Evolutionary conservation across 2,113 vertebrate species (phyloP).

Genomic region (Cygnus atratus): DNA sequence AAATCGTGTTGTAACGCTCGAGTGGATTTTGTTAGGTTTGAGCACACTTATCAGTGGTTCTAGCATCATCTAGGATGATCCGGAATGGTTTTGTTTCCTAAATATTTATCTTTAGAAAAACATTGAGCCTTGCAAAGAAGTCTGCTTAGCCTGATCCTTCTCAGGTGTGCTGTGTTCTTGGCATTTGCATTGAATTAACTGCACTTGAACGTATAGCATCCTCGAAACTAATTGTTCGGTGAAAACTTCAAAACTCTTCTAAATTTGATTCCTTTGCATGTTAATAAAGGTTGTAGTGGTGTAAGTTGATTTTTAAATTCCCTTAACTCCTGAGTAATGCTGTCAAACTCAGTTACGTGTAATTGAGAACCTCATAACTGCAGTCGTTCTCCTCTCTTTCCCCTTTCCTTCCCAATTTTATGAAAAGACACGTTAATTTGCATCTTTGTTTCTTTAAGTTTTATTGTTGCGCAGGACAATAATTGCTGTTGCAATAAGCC

Average conservation of each 20-base stretch:
- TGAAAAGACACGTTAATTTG: background rate
- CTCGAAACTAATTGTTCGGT: background rate
- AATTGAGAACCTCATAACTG: conserved; percentile 9
- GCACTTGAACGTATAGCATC: background rate
- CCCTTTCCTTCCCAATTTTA: background rate
- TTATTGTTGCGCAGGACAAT: background rate
- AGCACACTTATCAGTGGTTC: background rate
- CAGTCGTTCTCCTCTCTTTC: background rate
- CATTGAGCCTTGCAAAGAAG: background rate
- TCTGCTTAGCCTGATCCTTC: background rate
- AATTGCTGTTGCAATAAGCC: background rate
- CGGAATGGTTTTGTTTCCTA: background rate
- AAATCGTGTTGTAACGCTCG: background rate
- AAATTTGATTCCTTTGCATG: background rate
- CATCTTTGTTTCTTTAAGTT: background rate
- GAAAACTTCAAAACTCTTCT: background rate
- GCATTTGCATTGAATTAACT: background rate
- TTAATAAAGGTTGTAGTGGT: background rate
- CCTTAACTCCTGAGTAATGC: conserved; percentile 7
- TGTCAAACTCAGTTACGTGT: background rate
- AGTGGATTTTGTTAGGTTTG: background rate
- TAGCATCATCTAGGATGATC: background rate
- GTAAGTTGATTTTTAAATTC: background rate
- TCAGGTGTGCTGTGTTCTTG: conserved; percentile 7
- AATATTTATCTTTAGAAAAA: conserved; percentile 19